Evolutionary conservation across 2,888 invertebrate genomes (phyloP), one percentile per base, ranked within the genome.

Genomic region (Pyrgus malvae): DNA sequence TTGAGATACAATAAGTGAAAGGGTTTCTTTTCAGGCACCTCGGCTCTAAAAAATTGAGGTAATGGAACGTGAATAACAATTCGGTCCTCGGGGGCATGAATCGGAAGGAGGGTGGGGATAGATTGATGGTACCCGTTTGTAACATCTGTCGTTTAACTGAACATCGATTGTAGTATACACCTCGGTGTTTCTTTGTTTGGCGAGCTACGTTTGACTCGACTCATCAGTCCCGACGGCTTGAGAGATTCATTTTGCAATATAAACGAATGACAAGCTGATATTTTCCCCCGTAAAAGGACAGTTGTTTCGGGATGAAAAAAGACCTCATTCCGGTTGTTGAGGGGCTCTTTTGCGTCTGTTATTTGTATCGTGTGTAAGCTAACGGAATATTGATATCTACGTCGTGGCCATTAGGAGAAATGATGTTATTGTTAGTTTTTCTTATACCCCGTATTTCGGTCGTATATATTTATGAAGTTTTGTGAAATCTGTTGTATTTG

Each of bases 31-130:
- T 81, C 79, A 83, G 81, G 73, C 80, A 83, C 78, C 80, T 82
- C 76, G 76, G 72, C 72, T 80, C 83, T 84, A 88, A 89, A 89
- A 88, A 89, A 89, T 81, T 88, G 87, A 87, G 83, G 88, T 87
- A 88, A 86, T 89, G 88, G 86, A 83, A 87, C 82, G 86, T 84
- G 88, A 88, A 89, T 89, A 88, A 87, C 88, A 88, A 89, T 88
- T 88, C 80, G 78, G 68, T 67, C 65, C 65, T 64, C 58, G 40
- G 40, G 57, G 55, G 68, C 67, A 75, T 74, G 66, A 61, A 57
- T 58, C 57, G 64, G 60, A 59, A 60, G 64, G 64, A 62, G 60
- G 64, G 59, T 62, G 63, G 75, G 75, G 73, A 76, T 81, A 83
- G 88, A 89, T 88, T 86, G 88, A 88, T 89, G 86, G 75, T 78